Base-by-base conservation (phyloP, 2,888 invertebrate genomes). In the Cyaniris semiargus region DNA sequence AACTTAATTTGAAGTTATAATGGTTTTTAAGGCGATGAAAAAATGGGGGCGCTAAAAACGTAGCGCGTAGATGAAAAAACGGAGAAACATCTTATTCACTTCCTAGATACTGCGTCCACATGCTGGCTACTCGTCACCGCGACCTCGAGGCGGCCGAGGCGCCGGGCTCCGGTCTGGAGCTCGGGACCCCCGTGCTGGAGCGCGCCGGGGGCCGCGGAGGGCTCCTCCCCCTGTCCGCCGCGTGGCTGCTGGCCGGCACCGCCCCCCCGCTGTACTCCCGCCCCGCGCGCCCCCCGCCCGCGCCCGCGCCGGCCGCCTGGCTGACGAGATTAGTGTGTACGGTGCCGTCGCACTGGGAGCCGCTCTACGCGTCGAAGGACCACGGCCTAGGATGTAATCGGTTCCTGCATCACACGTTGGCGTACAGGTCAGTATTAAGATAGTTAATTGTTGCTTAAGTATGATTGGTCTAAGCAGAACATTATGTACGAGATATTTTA, bases 351-450 rank as follows among this genome's bases (percentile, higher is more conserved):
- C 97, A 97, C 90, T 98, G 98, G 98, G 95, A 96, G 76, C 94
- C 97, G 79, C 92, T 98, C 76, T 98, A 98, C 93, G 96, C 96
- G 84, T 97, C 97, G 77, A 95, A 96, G 83, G 96, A 97, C 79
- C 97, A 98, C 90, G 98, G 98, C 0, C 92, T 97, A n/a, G 98
- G 98, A 38, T 95, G 96, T 78, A 98, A 98, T 93, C 95, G 97
- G 82, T 98, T 98, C 90, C 92, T 97, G 83, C 97, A 98, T 86
- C 98, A 98, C 91, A 97, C 98, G 5, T 94, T 98, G 27, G 95
- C 96, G 13, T 98, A 98, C 90, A 95, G 89, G 91, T 90, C 72
- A 72, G 71, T n/a, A n/a, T n/a, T n/a, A n/a, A n/a, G n/a, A n/a
- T n/a, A n/a, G n/a, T n/a, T n/a, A n/a, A n/a, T n/a, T n/a, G n/a